These are phyloP conservation scores for Syngnathoides biaculeatus DNA, from an alignment of 2,113 vertebrate species.

Conservation along the genomic window DNA sequence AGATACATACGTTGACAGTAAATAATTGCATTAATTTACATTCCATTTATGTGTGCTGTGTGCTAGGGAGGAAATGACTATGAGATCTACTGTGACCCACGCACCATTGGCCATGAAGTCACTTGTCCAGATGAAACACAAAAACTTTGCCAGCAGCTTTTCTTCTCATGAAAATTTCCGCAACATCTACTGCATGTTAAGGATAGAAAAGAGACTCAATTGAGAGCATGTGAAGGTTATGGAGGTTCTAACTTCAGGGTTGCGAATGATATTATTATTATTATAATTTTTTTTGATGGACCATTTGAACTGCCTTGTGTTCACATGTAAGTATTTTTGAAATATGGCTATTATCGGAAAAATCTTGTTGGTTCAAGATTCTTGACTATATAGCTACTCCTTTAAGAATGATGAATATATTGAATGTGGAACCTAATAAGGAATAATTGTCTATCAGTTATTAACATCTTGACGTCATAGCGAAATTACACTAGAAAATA, in stretches of 20 bases:
- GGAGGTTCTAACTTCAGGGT: not conserved
- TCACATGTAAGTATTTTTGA: not conserved
- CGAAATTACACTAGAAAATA: not conserved
- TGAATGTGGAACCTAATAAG: not conserved
- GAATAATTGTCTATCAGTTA: not conserved
- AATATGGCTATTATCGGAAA: not conserved
- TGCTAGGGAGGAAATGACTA: slow-evolving; percentile 69
- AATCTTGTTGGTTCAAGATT: not conserved
- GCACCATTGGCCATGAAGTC: slow-evolving; percentile 62
- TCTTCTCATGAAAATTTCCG: slow-evolving; percentile 40
- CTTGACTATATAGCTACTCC: not conserved
- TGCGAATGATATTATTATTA: not conserved
- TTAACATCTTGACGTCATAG: not conserved
- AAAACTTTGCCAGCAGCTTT: slow-evolving; percentile 49
- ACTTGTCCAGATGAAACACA: slow-evolving; percentile 45
- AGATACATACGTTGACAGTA: too few species aligned
- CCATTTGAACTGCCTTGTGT: not conserved
- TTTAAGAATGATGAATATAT: not conserved
- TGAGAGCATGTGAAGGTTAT: not conserved
- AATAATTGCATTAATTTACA: too few species aligned
- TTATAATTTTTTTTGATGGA: not conserved
- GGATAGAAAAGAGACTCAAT: not conserved
- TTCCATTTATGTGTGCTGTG: not conserved
- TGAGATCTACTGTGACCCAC: slow-evolving; percentile 62
- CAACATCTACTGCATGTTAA: not conserved